Conservation (phyloP, 1,140 invertebrate genomes). For the Octopus bimaculoides region DNA sequence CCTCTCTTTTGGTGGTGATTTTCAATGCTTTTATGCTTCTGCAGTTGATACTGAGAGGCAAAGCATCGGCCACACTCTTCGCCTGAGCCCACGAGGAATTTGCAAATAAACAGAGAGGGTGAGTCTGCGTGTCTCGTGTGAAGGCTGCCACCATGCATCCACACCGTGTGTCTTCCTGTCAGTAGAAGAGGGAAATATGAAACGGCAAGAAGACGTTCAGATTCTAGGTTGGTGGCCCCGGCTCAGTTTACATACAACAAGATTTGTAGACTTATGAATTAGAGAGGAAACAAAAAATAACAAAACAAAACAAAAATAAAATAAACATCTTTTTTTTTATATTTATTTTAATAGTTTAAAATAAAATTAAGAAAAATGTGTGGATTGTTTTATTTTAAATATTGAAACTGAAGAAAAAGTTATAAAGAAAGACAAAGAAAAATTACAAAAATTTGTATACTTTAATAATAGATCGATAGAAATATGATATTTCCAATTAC, state of each 20-base stretch:
- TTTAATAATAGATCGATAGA: too few relatives aligned
- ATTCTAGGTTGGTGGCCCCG: not conserved
- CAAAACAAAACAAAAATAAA: too few relatives aligned
- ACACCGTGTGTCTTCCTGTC: not conserved
- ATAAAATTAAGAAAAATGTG: too few relatives aligned
- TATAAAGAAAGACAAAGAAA: too few relatives aligned
- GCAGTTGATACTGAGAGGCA: constrained; percentile 3
- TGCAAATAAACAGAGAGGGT: not conserved
- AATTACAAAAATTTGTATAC: too few relatives aligned
- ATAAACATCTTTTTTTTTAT: too few relatives aligned
- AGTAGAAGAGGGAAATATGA: constrained; percentile 10
- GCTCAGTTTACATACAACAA: constrained; percentile 1
- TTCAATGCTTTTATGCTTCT: not conserved
- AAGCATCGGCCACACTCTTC: not conserved
- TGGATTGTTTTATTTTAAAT: too few relatives aligned
- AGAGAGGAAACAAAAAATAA: too few relatives aligned
- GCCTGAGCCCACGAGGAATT: not conserved
- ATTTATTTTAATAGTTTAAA: too few relatives aligned
- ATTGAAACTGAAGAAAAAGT: too few relatives aligned
- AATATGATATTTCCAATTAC: too few relatives aligned
- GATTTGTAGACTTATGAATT: not conserved
- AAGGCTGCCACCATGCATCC: constrained; percentile 1
- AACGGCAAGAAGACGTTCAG: not conserved
- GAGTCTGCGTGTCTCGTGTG: not conserved
- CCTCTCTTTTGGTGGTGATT: not conserved